Evolutionary conservation across 1,140 invertebrate genomes (phyloP).

Genomic region (Drosophila seguyi): DNA sequence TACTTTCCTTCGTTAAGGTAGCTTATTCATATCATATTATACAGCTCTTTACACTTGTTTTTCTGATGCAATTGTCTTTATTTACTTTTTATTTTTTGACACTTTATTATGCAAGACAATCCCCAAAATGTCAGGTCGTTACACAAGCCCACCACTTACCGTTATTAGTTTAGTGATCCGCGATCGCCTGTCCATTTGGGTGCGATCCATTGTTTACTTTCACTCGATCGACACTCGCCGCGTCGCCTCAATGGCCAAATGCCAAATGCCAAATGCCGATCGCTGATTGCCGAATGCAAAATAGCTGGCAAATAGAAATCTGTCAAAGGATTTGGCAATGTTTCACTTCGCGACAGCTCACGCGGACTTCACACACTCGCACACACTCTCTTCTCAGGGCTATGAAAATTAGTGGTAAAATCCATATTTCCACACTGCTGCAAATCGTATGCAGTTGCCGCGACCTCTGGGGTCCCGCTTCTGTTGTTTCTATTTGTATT

Average conservation of each 20-base stretch:
- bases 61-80: slow-evolving; percentile 12
- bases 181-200: slow-evolving; percentile 64
- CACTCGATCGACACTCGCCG: slow-evolving; percentile 55
- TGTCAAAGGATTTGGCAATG: slow-evolving; percentile 54
- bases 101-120: slow-evolving; percentile 36
- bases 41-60: not conserved
- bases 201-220: slow-evolving; percentile 71
- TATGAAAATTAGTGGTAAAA: slow-evolving; percentile 37
- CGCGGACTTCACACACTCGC: slow-evolving; percentile 26
- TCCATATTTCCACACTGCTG: slow-evolving; percentile 57
- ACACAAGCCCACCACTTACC: slow-evolving; percentile 52
- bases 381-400: slow-evolving; percentile 34
- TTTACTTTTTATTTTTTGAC: slow-evolving; percentile 18
- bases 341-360: slow-evolving; percentile 19
- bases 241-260: slow-evolving; percentile 24
- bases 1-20: too few species aligned
- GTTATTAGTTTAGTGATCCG: slow-evolving; percentile 61
- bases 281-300: slow-evolving; percentile 47
- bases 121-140: slow-evolving; percentile 2
- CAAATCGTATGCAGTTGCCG: slow-evolving; percentile 35
- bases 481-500: slow-evolving; percentile 25
- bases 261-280: slow-evolving; percentile 29
- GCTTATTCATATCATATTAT: not conserved
- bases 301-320: slow-evolving; percentile 52
- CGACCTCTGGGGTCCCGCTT: slow-evolving; percentile 45